Evolutionary conservation across 2,797 vertebrate species (phyloP).

Genomic region (Propithecus deckenii): DNA sequence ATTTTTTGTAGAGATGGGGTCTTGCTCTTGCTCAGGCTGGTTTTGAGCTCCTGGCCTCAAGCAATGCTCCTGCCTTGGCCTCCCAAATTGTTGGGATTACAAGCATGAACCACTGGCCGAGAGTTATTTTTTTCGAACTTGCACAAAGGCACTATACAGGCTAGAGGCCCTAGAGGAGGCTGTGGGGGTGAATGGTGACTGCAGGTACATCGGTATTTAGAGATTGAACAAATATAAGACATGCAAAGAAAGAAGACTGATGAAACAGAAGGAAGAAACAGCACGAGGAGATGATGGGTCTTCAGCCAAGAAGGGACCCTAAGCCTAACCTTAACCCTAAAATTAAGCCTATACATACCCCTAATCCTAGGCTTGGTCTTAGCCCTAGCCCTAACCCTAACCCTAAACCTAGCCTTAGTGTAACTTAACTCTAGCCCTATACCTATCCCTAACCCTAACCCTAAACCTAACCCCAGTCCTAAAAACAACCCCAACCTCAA

Average conservation of each 20-base stretch:
- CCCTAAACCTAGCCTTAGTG: not conserved
- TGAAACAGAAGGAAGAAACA: not conserved
- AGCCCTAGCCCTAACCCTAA: not conserved
- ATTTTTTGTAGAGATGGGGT: not conserved
- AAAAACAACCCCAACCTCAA: not conserved
- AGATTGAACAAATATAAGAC: not conserved
- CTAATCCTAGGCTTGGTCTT: not conserved
- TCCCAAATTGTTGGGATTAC: not conserved
- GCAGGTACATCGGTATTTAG: not conserved
- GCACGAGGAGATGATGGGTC: not conserved
- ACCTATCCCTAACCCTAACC: not conserved
- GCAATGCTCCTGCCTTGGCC: not conserved
- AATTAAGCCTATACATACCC: not conserved
- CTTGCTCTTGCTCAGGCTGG: not conserved
- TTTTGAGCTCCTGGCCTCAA: not conserved
- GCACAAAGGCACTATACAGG: not conserved
- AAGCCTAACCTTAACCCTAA: not conserved
- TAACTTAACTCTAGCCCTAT: not conserved
- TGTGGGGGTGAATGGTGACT: not conserved
- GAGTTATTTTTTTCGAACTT: not conserved
- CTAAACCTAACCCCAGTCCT: not conserved
- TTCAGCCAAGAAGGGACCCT: not conserved
- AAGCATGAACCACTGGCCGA: not conserved
- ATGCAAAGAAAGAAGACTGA: not conserved
- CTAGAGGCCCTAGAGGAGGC: not conserved